Percentiles rank a stretch among this genome's conserved stretches.
phyloP scores from a whole-genome alignment of 2,113 vertebrate species.

The Psophia crepitans region DNA sequence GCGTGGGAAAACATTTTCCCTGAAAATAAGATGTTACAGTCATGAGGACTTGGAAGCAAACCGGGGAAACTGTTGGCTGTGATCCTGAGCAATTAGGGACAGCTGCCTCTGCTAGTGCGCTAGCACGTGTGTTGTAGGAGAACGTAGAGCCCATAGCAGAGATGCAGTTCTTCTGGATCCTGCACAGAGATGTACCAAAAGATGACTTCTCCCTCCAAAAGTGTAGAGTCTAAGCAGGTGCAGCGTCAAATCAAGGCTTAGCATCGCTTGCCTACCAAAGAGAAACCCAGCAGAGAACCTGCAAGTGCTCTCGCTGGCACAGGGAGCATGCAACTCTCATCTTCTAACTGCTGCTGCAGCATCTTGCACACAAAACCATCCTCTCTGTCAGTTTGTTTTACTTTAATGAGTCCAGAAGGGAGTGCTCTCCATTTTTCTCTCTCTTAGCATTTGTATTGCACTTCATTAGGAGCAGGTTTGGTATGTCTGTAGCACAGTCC shows the following conservation, averaged over 20 bases:
- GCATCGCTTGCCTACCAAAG: background rate
- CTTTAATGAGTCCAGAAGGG: background rate
- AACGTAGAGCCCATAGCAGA: background rate
- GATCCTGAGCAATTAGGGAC: background rate
- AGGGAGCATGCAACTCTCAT: background rate
- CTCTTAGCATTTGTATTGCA: background rate
- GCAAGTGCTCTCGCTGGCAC: fast-evolving
- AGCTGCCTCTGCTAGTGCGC: background rate
- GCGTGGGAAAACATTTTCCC: background rate
- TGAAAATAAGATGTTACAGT: slow-evolving; percentile 26
- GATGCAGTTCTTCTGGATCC: background rate
- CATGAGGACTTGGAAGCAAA: slow-evolving; percentile 29
- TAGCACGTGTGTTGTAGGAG: background rate
- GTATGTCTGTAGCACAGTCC: background rate
- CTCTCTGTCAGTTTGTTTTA: background rate
- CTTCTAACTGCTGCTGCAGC: background rate
- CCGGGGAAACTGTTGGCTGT: background rate
- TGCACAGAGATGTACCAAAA: background rate
- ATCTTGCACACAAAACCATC: background rate
- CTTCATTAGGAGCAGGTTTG: background rate
- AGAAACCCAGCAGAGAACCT: background rate
- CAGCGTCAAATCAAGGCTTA: background rate
- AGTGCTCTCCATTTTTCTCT: background rate
- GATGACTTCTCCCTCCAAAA: background rate
- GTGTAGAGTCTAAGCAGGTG: background rate